phyloP scores from a whole-genome alignment of 1,140 invertebrate genomes.

The Phenacoccus solenopsis region DNA sequence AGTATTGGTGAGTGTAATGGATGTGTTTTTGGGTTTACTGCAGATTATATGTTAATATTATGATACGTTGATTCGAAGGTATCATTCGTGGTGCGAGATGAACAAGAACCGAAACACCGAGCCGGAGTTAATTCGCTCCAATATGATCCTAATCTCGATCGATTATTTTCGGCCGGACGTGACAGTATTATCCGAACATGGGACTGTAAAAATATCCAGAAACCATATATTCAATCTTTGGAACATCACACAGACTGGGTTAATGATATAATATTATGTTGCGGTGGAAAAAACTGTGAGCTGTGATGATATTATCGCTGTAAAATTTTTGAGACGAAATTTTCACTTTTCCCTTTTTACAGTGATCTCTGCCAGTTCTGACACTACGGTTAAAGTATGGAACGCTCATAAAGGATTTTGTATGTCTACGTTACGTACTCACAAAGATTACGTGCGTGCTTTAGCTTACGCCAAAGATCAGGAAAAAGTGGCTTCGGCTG shows the following conservation, averaged over 20 bases:
- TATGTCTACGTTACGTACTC: conserved; percentile 92
- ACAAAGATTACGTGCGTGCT: conserved; percentile 97
- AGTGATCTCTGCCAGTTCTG: conserved; percentile 98
- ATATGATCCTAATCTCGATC: conserved; percentile 71
- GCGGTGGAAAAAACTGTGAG: conserved; percentile 84
- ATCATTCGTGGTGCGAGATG: conserved; percentile 95
- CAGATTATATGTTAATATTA: background rate
- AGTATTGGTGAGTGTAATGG: background rate
- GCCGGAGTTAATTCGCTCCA: conserved; percentile 94
- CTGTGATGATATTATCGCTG: conserved; percentile 21
- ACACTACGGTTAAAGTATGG: conserved; percentile 99
- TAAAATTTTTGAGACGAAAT: too few species aligned
- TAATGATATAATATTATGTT: conserved; percentile 96
- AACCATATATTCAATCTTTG: conserved; percentile 88
- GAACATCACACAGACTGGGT: conserved; percentile 99
- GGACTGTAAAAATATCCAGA: conserved; percentile 60
- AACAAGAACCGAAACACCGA: conserved; percentile 83
- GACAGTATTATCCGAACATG: conserved; percentile 97
- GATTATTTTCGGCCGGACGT: conserved; percentile 92
- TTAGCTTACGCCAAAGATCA: conserved; percentile 96
- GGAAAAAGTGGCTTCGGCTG: conserved; percentile 94
- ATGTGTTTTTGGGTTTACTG: background rate
- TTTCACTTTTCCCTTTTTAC: conserved; percentile 31
- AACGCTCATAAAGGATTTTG: conserved; percentile 99
- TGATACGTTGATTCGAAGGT: conserved; percentile 44